Evolutionary conservation across 2,888 invertebrate species (phyloP).

Genomic region (Sisyra nigra): DNA sequence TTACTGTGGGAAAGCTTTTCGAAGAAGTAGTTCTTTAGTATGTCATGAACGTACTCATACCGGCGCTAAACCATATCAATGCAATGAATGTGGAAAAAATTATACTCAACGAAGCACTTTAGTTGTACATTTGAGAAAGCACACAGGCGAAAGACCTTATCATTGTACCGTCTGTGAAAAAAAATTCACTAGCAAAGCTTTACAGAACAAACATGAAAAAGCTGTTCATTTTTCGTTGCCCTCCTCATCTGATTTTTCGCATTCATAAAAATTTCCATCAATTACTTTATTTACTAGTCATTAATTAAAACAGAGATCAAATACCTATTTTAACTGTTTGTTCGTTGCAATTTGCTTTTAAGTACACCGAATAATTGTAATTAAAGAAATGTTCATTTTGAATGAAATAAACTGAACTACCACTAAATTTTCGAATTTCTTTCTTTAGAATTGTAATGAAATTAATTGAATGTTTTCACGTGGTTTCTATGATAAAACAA

Average conservation of each 20-base stretch:
- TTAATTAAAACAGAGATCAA: too few relatives aligned
- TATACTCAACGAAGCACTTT: slow-evolving; percentile 34
- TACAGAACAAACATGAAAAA: slow-evolving; percentile 33
- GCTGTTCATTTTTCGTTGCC: too few relatives aligned
- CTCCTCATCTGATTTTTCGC: too few relatives aligned
- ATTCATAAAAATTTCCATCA: too few relatives aligned
- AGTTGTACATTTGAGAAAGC: slow-evolving; percentile 32
- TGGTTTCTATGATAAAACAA: neutral
- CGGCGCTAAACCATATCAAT: slow-evolving; percentile 33
- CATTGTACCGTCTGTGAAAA: slow-evolving; percentile 36
- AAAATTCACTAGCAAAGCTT: slow-evolving; percentile 37
- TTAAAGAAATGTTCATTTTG: too few relatives aligned
- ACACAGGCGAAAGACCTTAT: slow-evolving; percentile 34
- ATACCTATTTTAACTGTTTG: neutral
- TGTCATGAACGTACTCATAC: slow-evolving; percentile 35
- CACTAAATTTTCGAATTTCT: too few relatives aligned
- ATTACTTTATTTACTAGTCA: too few relatives aligned
- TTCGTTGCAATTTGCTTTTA: too few relatives aligned
- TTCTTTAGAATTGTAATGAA: neutral
- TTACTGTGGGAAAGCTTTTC: slow-evolving; percentile 20
- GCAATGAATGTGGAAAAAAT: slow-evolving; percentile 35
- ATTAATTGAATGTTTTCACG: neutral
- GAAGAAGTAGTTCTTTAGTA: slow-evolving; percentile 24
- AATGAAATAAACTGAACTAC: neutral
- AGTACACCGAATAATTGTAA: too few relatives aligned